These are phyloP conservation scores for Pterostichus niger DNA, from an alignment of 2,888 invertebrate genomes.

Conservation along the genomic window DNA sequence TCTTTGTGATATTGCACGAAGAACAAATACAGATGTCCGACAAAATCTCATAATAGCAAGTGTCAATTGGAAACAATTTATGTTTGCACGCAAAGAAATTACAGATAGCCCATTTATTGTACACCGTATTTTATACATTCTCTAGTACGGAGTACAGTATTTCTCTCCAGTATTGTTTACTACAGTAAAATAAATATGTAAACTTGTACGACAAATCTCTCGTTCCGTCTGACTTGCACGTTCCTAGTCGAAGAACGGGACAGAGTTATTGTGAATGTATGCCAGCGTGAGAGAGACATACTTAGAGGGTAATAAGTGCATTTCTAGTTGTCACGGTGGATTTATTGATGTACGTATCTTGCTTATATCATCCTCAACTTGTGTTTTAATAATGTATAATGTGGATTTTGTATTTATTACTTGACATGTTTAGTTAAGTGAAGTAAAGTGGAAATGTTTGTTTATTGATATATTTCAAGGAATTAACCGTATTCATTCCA, in stretches of 20 bases:
- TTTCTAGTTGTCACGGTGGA: conserved; percentile 34
- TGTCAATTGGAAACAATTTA: conserved; percentile 11
- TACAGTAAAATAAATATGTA: conserved; percentile 46
- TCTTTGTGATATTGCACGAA: too few species aligned
- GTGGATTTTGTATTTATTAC: too few species aligned
- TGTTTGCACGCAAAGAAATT: not conserved
- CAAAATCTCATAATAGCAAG: not conserved
- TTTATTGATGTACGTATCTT: conserved; percentile 42
- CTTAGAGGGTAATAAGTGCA: conserved; percentile 36
- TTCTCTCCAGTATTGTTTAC: conserved; percentile 45
- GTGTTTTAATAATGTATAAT: too few species aligned
- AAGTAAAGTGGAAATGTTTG: too few species aligned
- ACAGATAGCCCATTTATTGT: conserved; percentile 5
- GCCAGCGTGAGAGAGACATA: not conserved
- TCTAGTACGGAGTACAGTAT: conserved; percentile 49
- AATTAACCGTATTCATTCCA: too few species aligned
- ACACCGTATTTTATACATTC: conserved; percentile 40
- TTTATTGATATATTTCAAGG: too few species aligned
- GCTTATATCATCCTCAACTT: conserved; percentile 6
- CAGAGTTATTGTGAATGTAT: not conserved
- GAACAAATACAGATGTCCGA: not conserved
- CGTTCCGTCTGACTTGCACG: conserved; percentile 15
- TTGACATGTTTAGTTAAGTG: too few species aligned
- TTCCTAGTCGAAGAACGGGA: not conserved
- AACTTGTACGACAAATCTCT: conserved; percentile 34